Evolutionary conservation across 2,797 vertebrate genomes (phyloP), one percentile per base, ranked within the genome.

Genomic region (Cyprinella venusta): DNA sequence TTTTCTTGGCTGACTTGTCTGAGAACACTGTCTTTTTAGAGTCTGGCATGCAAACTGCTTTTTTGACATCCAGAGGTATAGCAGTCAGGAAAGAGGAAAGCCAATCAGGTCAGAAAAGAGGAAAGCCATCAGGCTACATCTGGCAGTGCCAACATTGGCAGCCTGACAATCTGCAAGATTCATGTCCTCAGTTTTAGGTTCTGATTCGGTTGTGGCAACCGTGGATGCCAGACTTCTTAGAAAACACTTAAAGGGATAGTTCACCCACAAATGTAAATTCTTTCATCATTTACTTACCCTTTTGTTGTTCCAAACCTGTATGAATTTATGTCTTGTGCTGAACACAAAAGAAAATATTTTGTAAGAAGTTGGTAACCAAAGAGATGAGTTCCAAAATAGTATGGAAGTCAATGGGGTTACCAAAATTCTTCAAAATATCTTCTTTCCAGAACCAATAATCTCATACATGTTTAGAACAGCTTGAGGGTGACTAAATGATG

Each of bases 131-230:
- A 85, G 81, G n/a, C 61, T 71, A 50, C 67, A 84, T 69, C 79
- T 77, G 76, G 64, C 85, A 81, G 65, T 82, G 84, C 70, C 70
- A 86, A 26, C 84, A 87, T 67, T 80, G 61, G 48, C 69, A 48
- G 65, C 59, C 56, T 50, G 86, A 30, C 52, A 76, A 12, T 64
- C 50, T 65, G 59, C 30, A 86, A 61, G 8, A 50, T 76, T 45
- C 48, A 10, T 76, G 9, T 21, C 24, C 21, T 76, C 33, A 82
- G 18, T 48, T 59, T 77, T 24, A 83, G 18, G 8, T 54, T 5
- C 76, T 70, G 50, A 38, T 48, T 21, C 16, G 19, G 8, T 30
- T 72, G 64, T 40, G 30, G 24, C 67, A 69, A 77, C 12, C 6
- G 64, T 42, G 65, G 26, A 10, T 69, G 38, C 18, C 67, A 78